Evolutionary conservation across 2,888 invertebrate species (phyloP).

Genomic region (Ypsolopha sequella): DNA sequence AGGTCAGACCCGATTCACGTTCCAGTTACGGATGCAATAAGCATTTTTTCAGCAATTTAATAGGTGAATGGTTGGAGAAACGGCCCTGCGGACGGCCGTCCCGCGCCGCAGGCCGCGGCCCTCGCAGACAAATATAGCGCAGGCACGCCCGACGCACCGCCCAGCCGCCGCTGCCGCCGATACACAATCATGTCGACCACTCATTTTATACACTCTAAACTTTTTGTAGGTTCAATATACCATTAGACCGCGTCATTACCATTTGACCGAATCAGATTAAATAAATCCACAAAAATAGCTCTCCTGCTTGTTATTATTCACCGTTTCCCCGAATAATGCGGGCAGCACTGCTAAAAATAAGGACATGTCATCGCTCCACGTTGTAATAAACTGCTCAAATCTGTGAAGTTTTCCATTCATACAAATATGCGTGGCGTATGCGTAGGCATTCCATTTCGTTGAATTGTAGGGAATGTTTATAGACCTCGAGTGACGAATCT

Average conservation of each 20-base stretch:
- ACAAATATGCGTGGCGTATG: neutral
- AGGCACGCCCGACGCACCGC: conserved; percentile 47
- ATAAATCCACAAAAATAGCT: too few species aligned
- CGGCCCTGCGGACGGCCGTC: conserved; percentile 30
- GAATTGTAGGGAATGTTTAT: too few species aligned
- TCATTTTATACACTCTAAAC: conserved; percentile 18
- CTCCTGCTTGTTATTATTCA: too few species aligned
- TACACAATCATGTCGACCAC: conserved; percentile 18
- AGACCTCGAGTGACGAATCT: too few species aligned
- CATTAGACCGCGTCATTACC: too few species aligned
- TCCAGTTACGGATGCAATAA: conserved; percentile 3
- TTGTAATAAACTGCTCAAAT: neutral
- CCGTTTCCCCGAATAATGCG: too few species aligned
- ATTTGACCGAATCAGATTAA: too few species aligned
- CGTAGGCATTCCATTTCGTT: too few species aligned
- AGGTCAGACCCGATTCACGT: neutral
- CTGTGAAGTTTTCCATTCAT: neutral
- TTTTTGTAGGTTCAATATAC: neutral
- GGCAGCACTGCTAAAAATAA: neutral
- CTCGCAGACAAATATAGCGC: conserved; percentile 63
- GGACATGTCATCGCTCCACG: conserved; percentile 1
- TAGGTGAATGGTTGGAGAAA: conserved; percentile 41
- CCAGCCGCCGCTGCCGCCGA: conserved; percentile 21
- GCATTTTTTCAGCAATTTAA: conserved; percentile 20
- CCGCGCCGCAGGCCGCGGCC: conserved; percentile 31